A percentile compares a stretch with the other conserved stretches of the same genome.
phyloP scores from a whole-genome alignment of 1,140 invertebrate genomes.

The Agrilus planipennis region DNA sequence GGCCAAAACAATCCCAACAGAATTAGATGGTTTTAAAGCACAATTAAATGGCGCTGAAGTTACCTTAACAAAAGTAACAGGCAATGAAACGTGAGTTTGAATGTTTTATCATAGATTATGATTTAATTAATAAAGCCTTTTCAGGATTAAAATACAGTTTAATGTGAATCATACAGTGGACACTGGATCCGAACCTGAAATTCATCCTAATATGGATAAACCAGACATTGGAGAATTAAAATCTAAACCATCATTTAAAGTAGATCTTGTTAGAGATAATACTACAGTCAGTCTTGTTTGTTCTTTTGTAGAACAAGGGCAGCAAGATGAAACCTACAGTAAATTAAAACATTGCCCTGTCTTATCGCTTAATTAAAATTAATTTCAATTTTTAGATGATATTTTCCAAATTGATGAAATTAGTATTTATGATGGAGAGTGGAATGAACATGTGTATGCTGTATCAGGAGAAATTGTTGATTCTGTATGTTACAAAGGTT shows the following conservation, averaged over 20 bases:
- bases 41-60: slow-evolving; percentile 66
- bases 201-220: slow-evolving; percentile 50
- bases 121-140: slow-evolving; percentile 16
- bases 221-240: slow-evolving; percentile 68
- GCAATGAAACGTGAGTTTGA: slow-evolving; percentile 58
- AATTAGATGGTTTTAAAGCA: slow-evolving; percentile 67
- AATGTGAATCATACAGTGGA: slow-evolving; percentile 89
- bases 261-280: slow-evolving; percentile 64
- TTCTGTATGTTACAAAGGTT: slow-evolving; percentile 49
- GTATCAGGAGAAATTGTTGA: slow-evolving; percentile 83
- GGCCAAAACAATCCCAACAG: slow-evolving; percentile 57
- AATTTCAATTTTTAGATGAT: slow-evolving; percentile 44
- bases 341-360: slow-evolving; percentile 19
- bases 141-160: slow-evolving; percentile 61
- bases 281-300: slow-evolving; percentile 72
- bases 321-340: slow-evolving; percentile 62
- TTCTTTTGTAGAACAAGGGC: slow-evolving; percentile 54
- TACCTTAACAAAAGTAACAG: slow-evolving; percentile 55
- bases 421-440: slow-evolving; percentile 69
- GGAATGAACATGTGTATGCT: slow-evolving; percentile 70
- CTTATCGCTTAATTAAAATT: neutral
- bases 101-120: neutral
- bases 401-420: slow-evolving; percentile 83
- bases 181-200: slow-evolving; percentile 53
- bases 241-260: slow-evolving; percentile 76